Percentiles rank a stretch among this genome's conserved stretches.
Conservation (phyloP, 2,888 invertebrate genomes). For the Hanleya hanleyi region DNA sequence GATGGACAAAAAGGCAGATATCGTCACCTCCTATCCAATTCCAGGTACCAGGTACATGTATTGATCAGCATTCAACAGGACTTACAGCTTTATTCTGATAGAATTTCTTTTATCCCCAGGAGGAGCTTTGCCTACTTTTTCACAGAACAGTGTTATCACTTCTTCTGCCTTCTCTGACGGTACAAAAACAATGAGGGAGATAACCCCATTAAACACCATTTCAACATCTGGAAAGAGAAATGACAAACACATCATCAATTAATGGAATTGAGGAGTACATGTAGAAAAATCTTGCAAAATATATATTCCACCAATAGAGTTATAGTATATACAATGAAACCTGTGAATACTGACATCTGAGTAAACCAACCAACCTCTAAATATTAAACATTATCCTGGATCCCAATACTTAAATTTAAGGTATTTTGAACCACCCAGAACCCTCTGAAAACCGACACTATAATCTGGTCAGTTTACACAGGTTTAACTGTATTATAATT, state of each 20-base stretch:
- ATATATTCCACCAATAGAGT: too few species aligned
- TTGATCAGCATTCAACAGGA: slow-evolving; percentile 57
- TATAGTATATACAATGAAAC: neutral
- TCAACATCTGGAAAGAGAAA: slow-evolving; percentile 82
- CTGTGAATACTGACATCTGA: too few species aligned
- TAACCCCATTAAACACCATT: slow-evolving; percentile 95
- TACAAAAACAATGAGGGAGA: slow-evolving; percentile 92
- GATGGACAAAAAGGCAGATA: too few species aligned
- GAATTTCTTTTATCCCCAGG: slow-evolving; percentile 76
- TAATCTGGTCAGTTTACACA: too few species aligned
- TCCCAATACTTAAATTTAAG: too few species aligned
- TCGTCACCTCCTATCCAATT: slow-evolving; percentile 81
- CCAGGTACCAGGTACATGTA: neutral
- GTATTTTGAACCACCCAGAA: too few species aligned
- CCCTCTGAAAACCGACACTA: too few species aligned
- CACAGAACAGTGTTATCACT: slow-evolving; percentile 91
- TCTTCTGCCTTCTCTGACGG: slow-evolving; percentile 90
- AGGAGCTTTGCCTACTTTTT: slow-evolving; percentile 91
- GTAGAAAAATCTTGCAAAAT: too few species aligned
- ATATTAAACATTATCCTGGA: too few species aligned
- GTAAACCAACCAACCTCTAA: too few species aligned
- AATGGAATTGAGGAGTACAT: too few species aligned
- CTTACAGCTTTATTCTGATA: slow-evolving; percentile 89
- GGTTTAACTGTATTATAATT: too few species aligned
- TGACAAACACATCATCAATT: neutral